These are phyloP conservation scores for Trachythela sp. DNA, from an alignment of 64 coral and sea anemone species.

Conservation along the genomic window DNA sequence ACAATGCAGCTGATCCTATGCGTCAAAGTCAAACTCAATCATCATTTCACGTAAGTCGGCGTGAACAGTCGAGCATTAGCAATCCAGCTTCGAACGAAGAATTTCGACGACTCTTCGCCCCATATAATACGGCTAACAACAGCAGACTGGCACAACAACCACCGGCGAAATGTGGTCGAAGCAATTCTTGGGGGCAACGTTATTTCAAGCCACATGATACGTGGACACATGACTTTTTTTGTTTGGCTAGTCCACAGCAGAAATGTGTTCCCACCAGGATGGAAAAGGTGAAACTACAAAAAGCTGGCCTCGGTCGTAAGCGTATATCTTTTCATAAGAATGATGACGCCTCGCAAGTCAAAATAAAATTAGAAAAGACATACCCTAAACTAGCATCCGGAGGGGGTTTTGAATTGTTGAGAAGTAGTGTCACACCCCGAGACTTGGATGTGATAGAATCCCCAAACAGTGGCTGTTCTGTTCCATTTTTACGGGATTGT, in stretches of 20 bases:
- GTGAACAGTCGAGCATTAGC: too few relatives aligned
- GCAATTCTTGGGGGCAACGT: background rate
- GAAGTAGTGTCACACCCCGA: constrained; percentile 14
- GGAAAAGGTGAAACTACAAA: background rate
- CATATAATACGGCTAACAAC: too few relatives aligned
- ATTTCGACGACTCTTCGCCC: too few relatives aligned
- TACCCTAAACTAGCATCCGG: constrained; percentile 23
- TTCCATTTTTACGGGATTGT: constrained; percentile 33
- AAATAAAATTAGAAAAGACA: constrained; percentile 29
- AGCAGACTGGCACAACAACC: too few relatives aligned
- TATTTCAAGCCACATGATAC: background rate
- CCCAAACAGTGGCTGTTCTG: constrained; percentile 25
- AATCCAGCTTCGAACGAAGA: too few relatives aligned
- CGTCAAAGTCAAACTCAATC: too few relatives aligned
- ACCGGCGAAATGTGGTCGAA: too few relatives aligned
- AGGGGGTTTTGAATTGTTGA: constrained; percentile 42
- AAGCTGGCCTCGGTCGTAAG: background rate
- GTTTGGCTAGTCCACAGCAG: background rate
- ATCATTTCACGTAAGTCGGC: too few relatives aligned
- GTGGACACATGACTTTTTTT: background rate
- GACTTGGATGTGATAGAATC: constrained; percentile 11
- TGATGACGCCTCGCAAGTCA: constrained; percentile 25
- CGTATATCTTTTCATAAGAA: background rate
- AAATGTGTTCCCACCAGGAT: background rate
- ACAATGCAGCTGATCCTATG: too few relatives aligned